Percentiles rank a stretch among this genome's conserved stretches.
Conservation (phyloP, 2,888 invertebrate species). For the Cheilosia grossa region DNA sequence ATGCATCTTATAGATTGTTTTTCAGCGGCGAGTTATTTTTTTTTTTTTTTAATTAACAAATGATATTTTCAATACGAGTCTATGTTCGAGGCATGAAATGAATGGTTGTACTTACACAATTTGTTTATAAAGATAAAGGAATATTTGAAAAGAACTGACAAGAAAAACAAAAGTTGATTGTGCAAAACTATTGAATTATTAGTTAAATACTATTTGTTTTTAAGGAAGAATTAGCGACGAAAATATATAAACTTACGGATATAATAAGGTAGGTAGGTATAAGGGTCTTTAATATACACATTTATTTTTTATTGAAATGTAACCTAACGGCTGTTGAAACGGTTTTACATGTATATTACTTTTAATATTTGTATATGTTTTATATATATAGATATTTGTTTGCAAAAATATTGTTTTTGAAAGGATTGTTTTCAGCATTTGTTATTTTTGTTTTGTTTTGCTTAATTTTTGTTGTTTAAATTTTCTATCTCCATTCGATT, state of each 20-base stretch:
- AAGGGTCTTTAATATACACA: constrained; percentile 49
- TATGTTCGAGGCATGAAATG: not conserved
- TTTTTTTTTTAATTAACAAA: constrained; percentile 12
- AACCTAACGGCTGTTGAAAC: constrained; percentile 50
- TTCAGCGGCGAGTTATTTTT: constrained; percentile 49
- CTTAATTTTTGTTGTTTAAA: constrained; percentile 42
- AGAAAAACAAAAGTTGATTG: constrained; percentile 32
- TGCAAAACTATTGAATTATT: constrained; percentile 47
- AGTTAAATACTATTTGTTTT: constrained; percentile 28
- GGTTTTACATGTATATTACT: constrained; percentile 44
- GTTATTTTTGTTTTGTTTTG: constrained; percentile 43
- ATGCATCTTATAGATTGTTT: constrained; percentile 68
- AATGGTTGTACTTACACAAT: not conserved
- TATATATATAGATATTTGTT: constrained; percentile 63
- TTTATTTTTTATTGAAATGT: constrained; percentile 32
- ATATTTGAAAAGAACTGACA: constrained; percentile 7
- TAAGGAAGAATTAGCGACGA: constrained; percentile 62
- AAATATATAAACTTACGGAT: constrained; percentile 49
- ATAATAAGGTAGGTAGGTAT: constrained; percentile 4
- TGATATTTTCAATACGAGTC: not conserved
- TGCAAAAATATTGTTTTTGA: constrained; percentile 73
- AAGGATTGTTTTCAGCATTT: constrained; percentile 69
- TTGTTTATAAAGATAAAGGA: not conserved
- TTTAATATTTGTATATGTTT: constrained; percentile 55
- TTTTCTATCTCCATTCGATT: constrained; percentile 68